These are phyloP conservation scores for Drosophila histrio DNA, from an alignment of 2,888 invertebrate genomes.

Conservation along the genomic window DNA sequence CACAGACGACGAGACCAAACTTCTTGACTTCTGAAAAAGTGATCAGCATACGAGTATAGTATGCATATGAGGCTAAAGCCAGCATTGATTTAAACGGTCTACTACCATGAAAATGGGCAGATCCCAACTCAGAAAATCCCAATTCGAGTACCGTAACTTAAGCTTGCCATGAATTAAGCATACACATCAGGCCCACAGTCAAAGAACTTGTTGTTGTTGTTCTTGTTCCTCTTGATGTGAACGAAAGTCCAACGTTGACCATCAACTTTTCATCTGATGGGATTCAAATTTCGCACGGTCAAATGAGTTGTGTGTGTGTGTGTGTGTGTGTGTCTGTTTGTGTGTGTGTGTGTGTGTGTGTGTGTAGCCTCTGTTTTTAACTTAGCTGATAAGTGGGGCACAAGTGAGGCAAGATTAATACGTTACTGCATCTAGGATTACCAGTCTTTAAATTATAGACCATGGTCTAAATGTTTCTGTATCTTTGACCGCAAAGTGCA, in stretches of 20 bases:
- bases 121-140: slow-evolving; percentile 47
- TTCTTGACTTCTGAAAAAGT: slow-evolving; percentile 15
- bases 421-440: slow-evolving; percentile 3
- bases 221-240: slow-evolving; percentile 28
- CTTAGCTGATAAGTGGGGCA: slow-evolving; percentile 33
- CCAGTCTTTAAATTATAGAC: slow-evolving; percentile 15
- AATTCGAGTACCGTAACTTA: slow-evolving; percentile 65
- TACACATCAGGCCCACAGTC: slow-evolving; percentile 15
- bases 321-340: not conserved
- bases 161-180: slow-evolving; percentile 63
- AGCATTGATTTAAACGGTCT: slow-evolving; percentile 59
- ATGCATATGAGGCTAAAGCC: slow-evolving; percentile 10
- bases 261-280: slow-evolving; percentile 21
- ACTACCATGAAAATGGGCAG: slow-evolving; percentile 65
- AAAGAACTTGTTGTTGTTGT: not conserved
- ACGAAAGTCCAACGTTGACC: slow-evolving; percentile 40
- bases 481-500: slow-evolving; percentile 1
- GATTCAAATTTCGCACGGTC: slow-evolving; percentile 41
- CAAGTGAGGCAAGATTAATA: slow-evolving; percentile 23
- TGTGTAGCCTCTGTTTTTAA: slow-evolving; percentile 18
- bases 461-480: not conserved
- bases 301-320: not conserved
- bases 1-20: slow-evolving; percentile 34
- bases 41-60: slow-evolving; percentile 16
- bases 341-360: not conserved